phyloP scores from a whole-genome alignment of 2,797 vertebrate genomes.

The Lepilemur ruficaudatus region DNA sequence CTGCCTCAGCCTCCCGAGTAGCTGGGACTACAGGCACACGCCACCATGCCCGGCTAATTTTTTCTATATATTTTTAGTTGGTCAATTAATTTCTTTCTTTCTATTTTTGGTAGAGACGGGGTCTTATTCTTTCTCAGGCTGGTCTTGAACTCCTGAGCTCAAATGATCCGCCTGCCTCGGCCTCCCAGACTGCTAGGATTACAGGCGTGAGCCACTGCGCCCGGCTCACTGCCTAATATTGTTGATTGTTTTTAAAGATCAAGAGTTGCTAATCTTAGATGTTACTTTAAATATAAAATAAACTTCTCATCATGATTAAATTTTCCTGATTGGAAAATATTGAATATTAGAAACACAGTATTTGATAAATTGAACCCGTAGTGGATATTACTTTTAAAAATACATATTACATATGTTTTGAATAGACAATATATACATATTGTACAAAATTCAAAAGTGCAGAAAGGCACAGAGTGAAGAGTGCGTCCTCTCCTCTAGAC shows the following conservation, averaged over 20 bases:
- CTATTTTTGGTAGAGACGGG: too few species aligned
- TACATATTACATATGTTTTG: not conserved
- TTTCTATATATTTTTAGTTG: too few species aligned
- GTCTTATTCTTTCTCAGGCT: too few species aligned
- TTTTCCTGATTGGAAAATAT: constrained; percentile 11
- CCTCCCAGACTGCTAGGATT: too few species aligned
- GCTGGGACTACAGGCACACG: too few species aligned
- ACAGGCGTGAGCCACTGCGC: too few species aligned
- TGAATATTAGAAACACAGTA: constrained; percentile 27
- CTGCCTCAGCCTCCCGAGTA: too few species aligned
- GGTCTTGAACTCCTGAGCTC: too few species aligned
- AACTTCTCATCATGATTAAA: not conserved
- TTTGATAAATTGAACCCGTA: not conserved
- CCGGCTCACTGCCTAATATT: not conserved
- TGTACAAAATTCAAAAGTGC: not conserved
- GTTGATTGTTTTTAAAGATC: not conserved
- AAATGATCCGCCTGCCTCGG: too few species aligned
- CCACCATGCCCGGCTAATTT: too few species aligned
- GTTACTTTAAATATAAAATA: constrained; percentile 20
- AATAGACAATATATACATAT: not conserved
- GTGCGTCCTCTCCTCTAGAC: not conserved
- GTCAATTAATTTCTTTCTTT: too few species aligned
- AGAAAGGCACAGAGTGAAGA: not conserved
- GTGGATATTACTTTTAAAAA: not conserved
- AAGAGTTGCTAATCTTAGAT: not conserved